Conservation (phyloP, 2,113 vertebrate genomes). For the Epinephelus lanceolatus region DNA sequence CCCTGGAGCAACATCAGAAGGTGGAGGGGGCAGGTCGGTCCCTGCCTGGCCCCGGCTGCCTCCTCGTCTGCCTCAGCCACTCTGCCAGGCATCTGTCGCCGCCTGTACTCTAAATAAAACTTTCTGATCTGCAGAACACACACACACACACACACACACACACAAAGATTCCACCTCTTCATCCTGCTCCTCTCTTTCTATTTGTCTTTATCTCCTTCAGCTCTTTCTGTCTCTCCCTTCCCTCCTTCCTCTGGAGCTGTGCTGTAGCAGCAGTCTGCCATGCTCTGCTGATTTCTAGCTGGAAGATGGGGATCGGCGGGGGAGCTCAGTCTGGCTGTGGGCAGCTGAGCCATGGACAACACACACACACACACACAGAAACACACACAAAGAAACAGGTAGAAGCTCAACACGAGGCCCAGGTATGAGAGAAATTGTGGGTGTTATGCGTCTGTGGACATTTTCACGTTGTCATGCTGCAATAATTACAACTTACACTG, state of each 20-base stretch:
- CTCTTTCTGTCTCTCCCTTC: constrained; percentile 52
- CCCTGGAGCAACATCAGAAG: constrained; percentile 74
- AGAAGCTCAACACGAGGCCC: constrained; percentile 27
- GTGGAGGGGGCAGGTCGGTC: constrained; percentile 68
- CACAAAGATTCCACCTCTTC: not conserved
- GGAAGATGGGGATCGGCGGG: constrained; percentile 80
- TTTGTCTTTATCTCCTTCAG: constrained; percentile 40
- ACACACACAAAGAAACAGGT: constrained; percentile 32
- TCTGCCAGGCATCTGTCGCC: constrained; percentile 45
- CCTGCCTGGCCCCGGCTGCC: constrained; percentile 40
- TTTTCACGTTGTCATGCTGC: constrained; percentile 44
- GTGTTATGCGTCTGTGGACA: constrained; percentile 30
- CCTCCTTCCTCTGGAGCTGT: constrained; percentile 72
- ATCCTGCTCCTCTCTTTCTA: constrained; percentile 24
- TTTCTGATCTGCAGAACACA: constrained; percentile 42
- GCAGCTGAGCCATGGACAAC: constrained; percentile 70
- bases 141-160: not conserved
- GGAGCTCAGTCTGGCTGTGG: constrained; percentile 81
- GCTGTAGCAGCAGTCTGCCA: constrained; percentile 83
- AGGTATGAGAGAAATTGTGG: constrained; percentile 37
- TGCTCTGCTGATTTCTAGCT: constrained; percentile 91
- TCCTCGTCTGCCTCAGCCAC: constrained; percentile 41
- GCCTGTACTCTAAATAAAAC: constrained; percentile 42
- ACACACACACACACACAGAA: constrained; percentile 38
- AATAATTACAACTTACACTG: constrained; percentile 29